These are phyloP conservation scores for Kuschelorhynchus macadamiae DNA, from an alignment of 2,888 invertebrate species.

Conservation along the genomic window DNA sequence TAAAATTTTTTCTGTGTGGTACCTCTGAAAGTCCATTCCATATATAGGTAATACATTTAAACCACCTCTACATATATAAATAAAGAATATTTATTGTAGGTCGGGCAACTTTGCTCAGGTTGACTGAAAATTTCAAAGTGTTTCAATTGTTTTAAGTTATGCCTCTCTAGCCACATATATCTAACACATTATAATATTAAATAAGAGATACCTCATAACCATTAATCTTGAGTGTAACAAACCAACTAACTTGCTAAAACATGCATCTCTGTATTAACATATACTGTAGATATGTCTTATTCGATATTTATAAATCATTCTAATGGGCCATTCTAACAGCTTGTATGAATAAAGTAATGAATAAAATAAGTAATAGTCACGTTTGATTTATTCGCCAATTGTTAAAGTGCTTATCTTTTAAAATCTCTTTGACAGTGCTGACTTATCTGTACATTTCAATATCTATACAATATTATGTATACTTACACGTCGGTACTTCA, in stretches of 20 bases:
- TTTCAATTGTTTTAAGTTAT: no score
- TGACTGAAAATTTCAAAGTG: no score
- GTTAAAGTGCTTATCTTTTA: constrained; percentile 26
- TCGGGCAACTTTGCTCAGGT: no score
- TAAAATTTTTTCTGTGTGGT: no score
- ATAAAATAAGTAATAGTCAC: constrained; percentile 34
- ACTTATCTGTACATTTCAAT: constrained; percentile 28
- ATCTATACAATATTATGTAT: constrained; percentile 19
- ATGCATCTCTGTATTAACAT: constrained; percentile 33
- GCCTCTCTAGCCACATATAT: no score
- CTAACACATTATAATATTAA: no score
- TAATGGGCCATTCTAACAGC: constrained; percentile 37
- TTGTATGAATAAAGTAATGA: constrained; percentile 34
- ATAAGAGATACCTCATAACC: no score
- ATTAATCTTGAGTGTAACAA: constrained; percentile 24
- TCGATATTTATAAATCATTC: constrained; percentile 44
- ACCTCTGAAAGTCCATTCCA: no score
- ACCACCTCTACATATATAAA: no score
- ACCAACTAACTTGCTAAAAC: constrained; percentile 18
- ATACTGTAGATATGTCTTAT: constrained; percentile 35
- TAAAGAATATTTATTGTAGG: no score
- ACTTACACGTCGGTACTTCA: no score
- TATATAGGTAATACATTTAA: no score
- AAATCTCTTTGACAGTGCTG: constrained; percentile 30
- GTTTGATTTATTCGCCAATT: constrained; percentile 49